Evolutionary conservation across 2,888 invertebrate species (phyloP), one percentile per base, ranked within the genome.

Genomic region (Cataglyphis altisquamis): DNA sequence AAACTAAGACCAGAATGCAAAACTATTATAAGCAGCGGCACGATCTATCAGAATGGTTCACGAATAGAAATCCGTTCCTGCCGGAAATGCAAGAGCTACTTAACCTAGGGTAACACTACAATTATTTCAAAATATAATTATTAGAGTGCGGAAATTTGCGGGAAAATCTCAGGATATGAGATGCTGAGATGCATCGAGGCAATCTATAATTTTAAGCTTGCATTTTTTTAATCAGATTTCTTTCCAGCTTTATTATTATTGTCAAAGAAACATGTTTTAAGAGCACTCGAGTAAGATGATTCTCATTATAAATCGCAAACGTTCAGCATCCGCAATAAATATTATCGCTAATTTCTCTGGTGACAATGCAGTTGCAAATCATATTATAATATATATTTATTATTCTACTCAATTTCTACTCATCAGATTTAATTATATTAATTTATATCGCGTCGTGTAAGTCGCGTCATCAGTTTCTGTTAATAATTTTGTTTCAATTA

Each of bases 1-100:
- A 95, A 87, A 95, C 96, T 1, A 96, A 96, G 91, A 93, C 90
- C 72, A 97, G 96, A 92, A 91, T 97, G 8, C 94, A 92, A 84
- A 96, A 95, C 94, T 97, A 96, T 92, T 96, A 96, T 90, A 94
- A 94, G 64, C 96, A 97, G 95, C 95, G 96, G 81, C 92, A 95
- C 0, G 95, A 95, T 80, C 91, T 95, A 45, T 95, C 96, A 0
- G 96, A 97, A 92, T 97, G 97, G 97, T 97, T 96, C 91, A 84
- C 92, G 32, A 95, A 96, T 87, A 95, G 97, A 83, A 95, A 97
- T 94, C 97, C 97, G 0, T 93, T 94, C 57, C 89, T 96, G 32
- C 95, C 96, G 4, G 95, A 96, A 92, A 92, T 97, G 21, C 95
- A 96, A 88, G 96, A 96, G 84, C 92, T 97, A 10, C 94, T 96